These are phyloP conservation scores for Salvelinus fontinalis DNA, from an alignment of 2,113 vertebrate genomes.

Conservation along the genomic window DNA sequence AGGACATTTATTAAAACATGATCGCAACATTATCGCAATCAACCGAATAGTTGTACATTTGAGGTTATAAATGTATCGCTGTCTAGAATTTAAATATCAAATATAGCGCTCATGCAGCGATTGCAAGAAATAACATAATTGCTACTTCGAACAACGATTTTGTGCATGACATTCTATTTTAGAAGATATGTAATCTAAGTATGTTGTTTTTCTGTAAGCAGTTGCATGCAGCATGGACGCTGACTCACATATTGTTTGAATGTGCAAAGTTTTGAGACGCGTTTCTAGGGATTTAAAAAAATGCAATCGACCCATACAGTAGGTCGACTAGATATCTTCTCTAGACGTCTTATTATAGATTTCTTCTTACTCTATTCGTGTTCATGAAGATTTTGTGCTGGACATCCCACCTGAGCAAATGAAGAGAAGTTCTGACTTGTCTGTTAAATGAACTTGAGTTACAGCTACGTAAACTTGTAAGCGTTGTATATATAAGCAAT, in stretches of 20 bases:
- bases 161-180: not conserved
- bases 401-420: not conserved
- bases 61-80: not conserved
- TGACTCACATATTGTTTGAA: conserved; percentile 3
- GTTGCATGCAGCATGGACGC: conserved; percentile 5
- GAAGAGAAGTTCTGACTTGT: not conserved
- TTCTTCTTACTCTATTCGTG: not conserved
- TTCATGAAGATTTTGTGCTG: not conserved
- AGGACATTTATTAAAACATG: not conserved
- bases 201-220: conserved; percentile 12
- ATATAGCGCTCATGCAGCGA: not conserved
- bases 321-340: not conserved
- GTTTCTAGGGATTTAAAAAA: not conserved
- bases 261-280: not conserved
- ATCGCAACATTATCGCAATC: not conserved
- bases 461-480: no score
- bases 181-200: not conserved
- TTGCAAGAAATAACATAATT: not conserved
- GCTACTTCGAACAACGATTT: not conserved
- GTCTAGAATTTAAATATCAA: not conserved
- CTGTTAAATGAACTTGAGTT: not conserved
- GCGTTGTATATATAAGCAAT: no score
- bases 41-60: not conserved
- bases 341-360: not conserved
- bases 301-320: not conserved